Evolutionary conservation across 2,888 invertebrate species (phyloP), one percentile per base, ranked within the genome.

Genomic region (Hypomecis punctinalis): DNA sequence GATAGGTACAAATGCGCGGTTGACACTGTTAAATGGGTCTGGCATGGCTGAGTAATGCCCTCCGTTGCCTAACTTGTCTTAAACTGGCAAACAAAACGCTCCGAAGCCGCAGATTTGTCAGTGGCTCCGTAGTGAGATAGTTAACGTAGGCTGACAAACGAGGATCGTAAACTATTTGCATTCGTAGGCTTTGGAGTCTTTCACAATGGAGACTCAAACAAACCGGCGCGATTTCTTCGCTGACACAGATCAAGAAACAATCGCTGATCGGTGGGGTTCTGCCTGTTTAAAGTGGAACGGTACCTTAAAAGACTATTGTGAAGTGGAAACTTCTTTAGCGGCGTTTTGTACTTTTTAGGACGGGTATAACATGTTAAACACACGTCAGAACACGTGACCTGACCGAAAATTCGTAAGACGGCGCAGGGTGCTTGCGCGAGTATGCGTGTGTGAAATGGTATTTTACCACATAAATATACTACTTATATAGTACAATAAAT

Each of bases 1-100:
- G 80, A 84, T 87, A 84, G 80, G 74, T 83, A 85, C 89, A 91
- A 91, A 92, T 92, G 88, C 80, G 91, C 90, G 91, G 91, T 86
- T 83, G 91, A 88, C 91, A 85, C 83, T 90, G 90, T 76, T 91
- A 92, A 91, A 92, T 92, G 88, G 81, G 78, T 76, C 72, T 77
- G 81, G 85, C 84, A 82, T 82, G 73, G 79, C 80, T 91, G 87
- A 92, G 79, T 89, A 90, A 92, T 91, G 86, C 79, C 76, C 72
- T 69, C 76, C 78, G 77, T 80, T 83, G 81, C 83, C 83, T 81
- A 85, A 86, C 85, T 86, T 85, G 85, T 88, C 86, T 86, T 84
- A 84, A 90, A 90, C 90, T 89, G 74, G 83, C 83, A 81, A 89
- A 89, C 85, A 84, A 84, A 87, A 85, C 82, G 84, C 68, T 81